Percentiles rank a stretch among this genome's conserved stretches.
These are phyloP conservation scores for Embiotoca jacksoni DNA, from an alignment of 2,113 vertebrate species.

Conservation along the genomic window DNA sequence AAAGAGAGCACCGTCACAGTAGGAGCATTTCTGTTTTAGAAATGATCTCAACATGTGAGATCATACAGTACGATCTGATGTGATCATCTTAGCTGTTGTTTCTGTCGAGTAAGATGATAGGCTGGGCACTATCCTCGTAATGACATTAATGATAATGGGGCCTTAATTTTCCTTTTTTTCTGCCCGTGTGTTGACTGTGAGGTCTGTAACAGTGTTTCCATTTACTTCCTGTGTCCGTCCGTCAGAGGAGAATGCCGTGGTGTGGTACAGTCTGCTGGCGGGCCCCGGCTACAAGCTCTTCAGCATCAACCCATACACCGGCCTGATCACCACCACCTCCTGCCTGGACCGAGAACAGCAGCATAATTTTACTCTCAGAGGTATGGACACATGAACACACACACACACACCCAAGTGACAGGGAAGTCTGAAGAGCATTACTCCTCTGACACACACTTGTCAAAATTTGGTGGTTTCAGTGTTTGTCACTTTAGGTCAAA, in stretches of 20 bases:
- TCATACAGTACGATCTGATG: too few relatives aligned
- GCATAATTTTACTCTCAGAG: constrained; percentile 86
- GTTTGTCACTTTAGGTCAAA: too few relatives aligned
- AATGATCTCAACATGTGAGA: too few relatives aligned
- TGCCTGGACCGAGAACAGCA: constrained; percentile 90
- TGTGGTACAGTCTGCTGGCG: constrained; percentile 90
- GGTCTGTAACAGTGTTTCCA: too few relatives aligned
- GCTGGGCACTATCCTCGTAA: too few relatives aligned
- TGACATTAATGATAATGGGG: too few relatives aligned
- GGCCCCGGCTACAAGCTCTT: constrained; percentile 89
- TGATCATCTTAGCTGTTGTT: neutral
- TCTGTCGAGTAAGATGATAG: neutral
- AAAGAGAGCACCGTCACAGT: neutral
- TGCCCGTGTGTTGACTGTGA: too few relatives aligned
- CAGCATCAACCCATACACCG: constrained; percentile 86
- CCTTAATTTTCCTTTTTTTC: too few relatives aligned
- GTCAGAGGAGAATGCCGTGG: constrained; percentile 88
- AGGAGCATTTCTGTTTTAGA: neutral
- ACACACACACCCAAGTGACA: neutral
- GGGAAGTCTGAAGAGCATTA: too few relatives aligned
- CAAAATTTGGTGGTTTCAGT: too few relatives aligned
- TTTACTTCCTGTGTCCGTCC: constrained; percentile 13
- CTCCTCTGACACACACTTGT: neutral
- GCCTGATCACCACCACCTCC: constrained; percentile 85
- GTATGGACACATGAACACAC: constrained; percentile 71